Evolutionary conservation across 2,113 vertebrate genomes (phyloP), one percentile per base, ranked within the genome.

Genomic region (Mustela nigripes): DNA sequence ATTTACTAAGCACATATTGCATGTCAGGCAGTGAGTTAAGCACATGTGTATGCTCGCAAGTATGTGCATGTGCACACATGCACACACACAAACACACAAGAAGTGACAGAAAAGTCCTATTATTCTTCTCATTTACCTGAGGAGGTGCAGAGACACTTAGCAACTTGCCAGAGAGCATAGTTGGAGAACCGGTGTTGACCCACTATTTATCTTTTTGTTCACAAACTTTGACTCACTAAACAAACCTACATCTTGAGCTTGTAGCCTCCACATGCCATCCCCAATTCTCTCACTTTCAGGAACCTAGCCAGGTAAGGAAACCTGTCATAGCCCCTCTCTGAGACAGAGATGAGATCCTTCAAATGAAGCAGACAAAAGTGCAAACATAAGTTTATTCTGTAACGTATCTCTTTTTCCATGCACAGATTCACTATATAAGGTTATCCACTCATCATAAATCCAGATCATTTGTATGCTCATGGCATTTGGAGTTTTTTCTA

Each of bases 1-100:
- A 80, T 65, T 80, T 89, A 73, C n/a, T 84, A 33, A 93, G 39
- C 24, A 80, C 3, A 15, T 45, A 45, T 45, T 31, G 21, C 4
- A 69, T 28, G 33, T 15, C 15, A 80, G 36, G 5, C 53, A 81
- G 14, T 60, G 39, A 67, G 3, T 33, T 60, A 67, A 50, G 15
- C 39, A 16, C 3, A 21, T 19, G 36, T 12, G 18, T 5, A 4
- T 42, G 18, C 5, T 45, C 63, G 21, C 1, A 19, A 4, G 11
- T 11, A 15, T 7, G 11, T 0, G 5, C 10, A 26, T 4, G 5
- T 8, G 31, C 4, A 62, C 19, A 69, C 6, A 12, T 3, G 5
- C 62, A 65, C 62, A 63, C 62, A 65, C 26, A 65, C 63, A 73
- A 6, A 74, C 63, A 31, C 63, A 65, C 63, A 74, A 24, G 67